These are phyloP conservation scores for Eupithecia vulgata DNA, from an alignment of 2,888 invertebrate species.

Conservation along the genomic window DNA sequence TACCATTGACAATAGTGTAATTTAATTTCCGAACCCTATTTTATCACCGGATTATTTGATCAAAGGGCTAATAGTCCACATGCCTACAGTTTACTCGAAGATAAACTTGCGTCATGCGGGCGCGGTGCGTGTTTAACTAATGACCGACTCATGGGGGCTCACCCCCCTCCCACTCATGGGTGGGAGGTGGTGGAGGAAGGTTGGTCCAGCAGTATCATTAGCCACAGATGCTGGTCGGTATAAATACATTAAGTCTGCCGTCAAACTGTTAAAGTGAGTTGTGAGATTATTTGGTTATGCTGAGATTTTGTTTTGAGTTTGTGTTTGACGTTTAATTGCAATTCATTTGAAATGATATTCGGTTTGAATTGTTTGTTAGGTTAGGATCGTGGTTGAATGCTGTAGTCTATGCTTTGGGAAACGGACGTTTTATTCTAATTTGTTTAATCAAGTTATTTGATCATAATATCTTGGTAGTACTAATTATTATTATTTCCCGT, in stretches of 20 bases:
- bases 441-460: background rate
- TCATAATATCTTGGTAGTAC: background rate
- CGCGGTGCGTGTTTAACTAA: constrained; percentile 84
- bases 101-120: constrained; percentile 84
- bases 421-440: background rate
- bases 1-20: constrained; percentile 53
- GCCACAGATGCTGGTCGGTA: constrained; percentile 81
- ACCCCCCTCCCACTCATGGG: constrained; percentile 29
- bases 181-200: constrained; percentile 44
- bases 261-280: constrained; percentile 79
- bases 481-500: no score
- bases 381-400: background rate
- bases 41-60: constrained; percentile 83
- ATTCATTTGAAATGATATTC: background rate
- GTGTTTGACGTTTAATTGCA: constrained; percentile 25
- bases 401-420: background rate
- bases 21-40: constrained; percentile 82
- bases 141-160: constrained; percentile 79
- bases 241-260: constrained; percentile 82
- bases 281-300: constrained; percentile 46
- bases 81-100: constrained; percentile 79
- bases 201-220: constrained; percentile 81
- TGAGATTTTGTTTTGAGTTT: constrained; percentile 40
- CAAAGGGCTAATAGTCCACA: constrained; percentile 84
- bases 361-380: constrained; percentile 3